A percentile compares a stretch with the other conserved stretches of the same genome.
Evolutionary conservation across 2,113 vertebrate species (phyloP).

Genomic region (Stegastes partitus): DNA sequence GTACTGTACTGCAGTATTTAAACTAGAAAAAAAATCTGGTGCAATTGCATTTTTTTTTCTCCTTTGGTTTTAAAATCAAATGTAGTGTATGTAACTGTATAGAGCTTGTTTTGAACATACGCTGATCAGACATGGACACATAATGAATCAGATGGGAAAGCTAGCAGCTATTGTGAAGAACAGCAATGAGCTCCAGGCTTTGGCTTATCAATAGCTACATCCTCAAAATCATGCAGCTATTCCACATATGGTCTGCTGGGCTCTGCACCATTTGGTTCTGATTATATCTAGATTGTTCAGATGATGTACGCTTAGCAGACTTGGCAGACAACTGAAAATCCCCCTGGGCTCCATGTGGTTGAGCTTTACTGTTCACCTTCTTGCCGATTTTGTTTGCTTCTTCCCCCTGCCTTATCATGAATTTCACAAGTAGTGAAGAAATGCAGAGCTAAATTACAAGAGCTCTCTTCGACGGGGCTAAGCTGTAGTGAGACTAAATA

Average conservation of each 20-base stretch:
- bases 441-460: constrained; percentile 19
- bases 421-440: constrained; percentile 40
- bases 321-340: constrained; percentile 63
- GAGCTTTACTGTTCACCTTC: constrained; percentile 55
- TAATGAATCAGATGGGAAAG: constrained; percentile 31
- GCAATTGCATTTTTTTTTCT: constrained; percentile 10
- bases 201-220: constrained; percentile 61
- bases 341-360: constrained; percentile 48
- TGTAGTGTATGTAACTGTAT: constrained; percentile 1
- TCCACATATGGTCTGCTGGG: constrained; percentile 60
- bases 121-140: constrained; percentile 12
- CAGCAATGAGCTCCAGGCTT: constrained; percentile 44
- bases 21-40: constrained; percentile 16
- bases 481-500: constrained; percentile 42
- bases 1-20: constrained; percentile 36
- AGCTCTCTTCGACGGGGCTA: constrained; percentile 29
- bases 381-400: constrained; percentile 20
- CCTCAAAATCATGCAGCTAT: constrained; percentile 52
- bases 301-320: constrained; percentile 72
- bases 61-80: constrained; percentile 2
- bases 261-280: constrained; percentile 74
- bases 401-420: constrained; percentile 25
- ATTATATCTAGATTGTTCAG: constrained; percentile 79
- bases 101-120: constrained; percentile 29
- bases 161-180: constrained; percentile 33